A percentile compares a stretch with the other conserved stretches of the same genome.
phyloP scores from a whole-genome alignment of 2,113 vertebrate genomes.

The Rhegmatorhina hoffmannsi region DNA sequence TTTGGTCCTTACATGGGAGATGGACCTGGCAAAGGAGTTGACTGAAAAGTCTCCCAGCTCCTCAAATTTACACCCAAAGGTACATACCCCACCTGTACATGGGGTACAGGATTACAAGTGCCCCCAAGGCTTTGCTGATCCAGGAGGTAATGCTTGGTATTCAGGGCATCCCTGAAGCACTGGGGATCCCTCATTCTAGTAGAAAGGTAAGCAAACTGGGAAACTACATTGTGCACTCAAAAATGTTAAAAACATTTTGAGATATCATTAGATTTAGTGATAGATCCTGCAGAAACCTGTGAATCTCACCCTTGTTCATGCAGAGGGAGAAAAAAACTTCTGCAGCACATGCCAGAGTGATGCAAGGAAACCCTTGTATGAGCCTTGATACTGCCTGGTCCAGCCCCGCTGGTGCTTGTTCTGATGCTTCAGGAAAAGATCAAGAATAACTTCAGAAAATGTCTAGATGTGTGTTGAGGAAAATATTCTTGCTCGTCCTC shows the following conservation, averaged over 20 bases:
- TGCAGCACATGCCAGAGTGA: not conserved
- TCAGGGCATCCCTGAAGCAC: not conserved
- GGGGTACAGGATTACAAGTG: not conserved
- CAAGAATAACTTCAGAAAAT: not conserved
- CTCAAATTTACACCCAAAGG: not conserved
- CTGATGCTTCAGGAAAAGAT: not conserved
- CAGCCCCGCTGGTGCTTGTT: not conserved
- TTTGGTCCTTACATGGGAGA: not conserved
- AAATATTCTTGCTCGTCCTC: not conserved
- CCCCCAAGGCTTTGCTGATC: not conserved
- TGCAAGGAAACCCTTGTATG: not conserved
- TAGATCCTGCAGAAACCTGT: not conserved
- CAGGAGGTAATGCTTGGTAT: not conserved
- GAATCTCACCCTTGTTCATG: not conserved
- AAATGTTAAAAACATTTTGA: not conserved
- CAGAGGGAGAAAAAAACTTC: not conserved
- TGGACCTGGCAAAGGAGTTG: not conserved
- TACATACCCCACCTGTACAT: rapidly evolving
- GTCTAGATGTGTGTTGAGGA: not conserved
- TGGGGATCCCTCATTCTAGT: not conserved
- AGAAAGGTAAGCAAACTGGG: not conserved
- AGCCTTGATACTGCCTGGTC: rapidly evolving
- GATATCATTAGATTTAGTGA: not conserved
- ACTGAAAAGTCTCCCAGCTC: not conserved
- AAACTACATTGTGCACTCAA: not conserved